Base-by-base conservation (phyloP, 2,888 invertebrate genomes). In the Urechis unicinctus region DNA sequence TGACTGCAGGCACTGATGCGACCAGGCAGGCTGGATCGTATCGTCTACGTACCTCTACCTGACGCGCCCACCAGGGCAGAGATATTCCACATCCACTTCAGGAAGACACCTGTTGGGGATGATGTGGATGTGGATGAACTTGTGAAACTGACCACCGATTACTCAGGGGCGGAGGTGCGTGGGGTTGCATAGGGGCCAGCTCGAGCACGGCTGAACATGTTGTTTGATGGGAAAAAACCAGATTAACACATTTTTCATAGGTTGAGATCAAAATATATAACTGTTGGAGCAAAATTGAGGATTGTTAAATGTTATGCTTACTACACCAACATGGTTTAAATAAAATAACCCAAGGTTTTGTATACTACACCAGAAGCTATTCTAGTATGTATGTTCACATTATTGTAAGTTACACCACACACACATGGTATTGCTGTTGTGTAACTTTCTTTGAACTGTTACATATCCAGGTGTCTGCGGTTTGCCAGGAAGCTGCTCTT, bases 31-130 rank as follows among this genome's bases (percentile, higher is more conserved):
- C 82, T 97, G 47, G 95, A 95, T 78, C 82, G 91, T 55, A 84
- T 94, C 29, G 86, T 97, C 53, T 93, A 97, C 73, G 95, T 98
- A 0, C 89, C 92, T 0, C 79, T 98, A 53, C 97, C 97, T 0
- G 88, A 94, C 78, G 79, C 79, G 0, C 82, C 83, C 47, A 91
- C 94, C 0, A 82, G 97, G 61, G 72, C 79, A 51, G 89, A 90
- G 71, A 95, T 98, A 62, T 85, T 97, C 49, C 81, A 83, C 54
- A 84, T 95, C 43, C 87, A 88, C 72, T 78, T 93, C 17, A 76
- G 75, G 1, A 86, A 85, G 73, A 91, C 90, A 85, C 88, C 89
- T 0, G 77, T 82, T 3, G 68, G 68, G 17, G 77, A 78, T 13
- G 71, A 72, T 58, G 84, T 88, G 72, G 85, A 66, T 30, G 66